Conservation (phyloP, 1,140 invertebrate genomes). For the Melipona quadrifasciata region DNA sequence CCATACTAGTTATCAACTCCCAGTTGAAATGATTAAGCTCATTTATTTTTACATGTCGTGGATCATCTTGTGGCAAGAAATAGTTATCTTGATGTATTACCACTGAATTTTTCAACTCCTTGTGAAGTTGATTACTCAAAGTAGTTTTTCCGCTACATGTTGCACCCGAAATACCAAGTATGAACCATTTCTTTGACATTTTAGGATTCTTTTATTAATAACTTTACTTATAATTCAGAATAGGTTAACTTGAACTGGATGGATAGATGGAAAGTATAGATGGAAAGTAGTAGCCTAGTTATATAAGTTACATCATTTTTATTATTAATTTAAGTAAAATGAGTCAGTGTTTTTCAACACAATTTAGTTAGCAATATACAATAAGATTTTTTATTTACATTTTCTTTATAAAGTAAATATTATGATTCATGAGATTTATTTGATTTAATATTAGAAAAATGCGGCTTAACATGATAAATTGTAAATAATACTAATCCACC, state of each 20-base stretch:
- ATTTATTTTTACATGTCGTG: constrained; percentile 85
- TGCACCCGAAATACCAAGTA: constrained; percentile 89
- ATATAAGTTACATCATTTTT: neutral
- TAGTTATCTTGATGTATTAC: constrained; percentile 90
- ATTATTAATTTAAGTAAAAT: neutral
- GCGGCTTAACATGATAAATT: constrained; percentile 82
- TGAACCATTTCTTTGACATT: constrained; percentile 83
- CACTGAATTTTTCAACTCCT: constrained; percentile 82
- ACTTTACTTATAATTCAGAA: neutral
- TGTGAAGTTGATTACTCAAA: constrained; percentile 83
- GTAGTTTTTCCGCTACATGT: constrained; percentile 93
- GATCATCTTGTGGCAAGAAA: constrained; percentile 87
- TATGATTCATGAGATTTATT: constrained; percentile 33
- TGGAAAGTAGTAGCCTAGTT: neutral
- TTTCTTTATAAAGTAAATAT: neutral
- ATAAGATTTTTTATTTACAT: neutral
- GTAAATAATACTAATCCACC: constrained; percentile 86
- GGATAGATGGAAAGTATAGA: neutral
- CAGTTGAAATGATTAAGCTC: constrained; percentile 90
- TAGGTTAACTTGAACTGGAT: neutral
- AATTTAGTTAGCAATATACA: neutral
- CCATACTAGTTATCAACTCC: constrained; percentile 87
- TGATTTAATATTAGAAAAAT: constrained; percentile 36
- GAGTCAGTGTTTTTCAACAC: neutral
- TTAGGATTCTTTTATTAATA: neutral